A percentile compares a stretch with the other conserved stretches of the same genome.
Conservation (phyloP, 2,113 vertebrate genomes). For the Phocoena sinus region DNA sequence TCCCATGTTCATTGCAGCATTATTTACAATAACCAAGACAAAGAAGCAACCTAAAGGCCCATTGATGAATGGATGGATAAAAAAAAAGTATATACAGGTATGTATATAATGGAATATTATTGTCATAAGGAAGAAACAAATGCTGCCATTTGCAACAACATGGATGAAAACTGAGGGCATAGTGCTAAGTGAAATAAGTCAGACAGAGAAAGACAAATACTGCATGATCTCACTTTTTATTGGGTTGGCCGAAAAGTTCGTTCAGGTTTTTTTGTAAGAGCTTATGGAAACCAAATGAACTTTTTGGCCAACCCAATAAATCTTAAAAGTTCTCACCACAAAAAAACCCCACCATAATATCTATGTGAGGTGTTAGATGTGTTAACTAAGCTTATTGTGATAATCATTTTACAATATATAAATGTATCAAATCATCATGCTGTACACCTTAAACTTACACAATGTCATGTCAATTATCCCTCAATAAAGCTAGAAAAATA, state of each 20-base stretch:
- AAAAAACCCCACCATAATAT: neutral
- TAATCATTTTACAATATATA: neutral
- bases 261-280: too few species aligned
- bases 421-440: neutral
- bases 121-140: neutral
- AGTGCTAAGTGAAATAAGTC: neutral
- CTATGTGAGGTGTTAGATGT: neutral
- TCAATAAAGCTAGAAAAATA: neutral
- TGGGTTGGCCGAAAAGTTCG: too few species aligned
- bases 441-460: neutral
- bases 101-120: neutral
- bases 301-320: neutral
- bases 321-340: neutral
- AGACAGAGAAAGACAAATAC: neutral
- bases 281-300: too few species aligned
- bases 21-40: neutral
- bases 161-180: neutral
- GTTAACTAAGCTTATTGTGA: neutral
- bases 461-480: neutral
- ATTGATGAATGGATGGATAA: neutral
- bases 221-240: neutral
- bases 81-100: neutral
- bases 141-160: neutral
- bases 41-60: neutral
- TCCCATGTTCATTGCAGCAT: neutral